These are phyloP conservation scores for Paracentrotus lividus DNA, from an alignment of 53 echinoderm and acorn worm species.

Conservation along the genomic window DNA sequence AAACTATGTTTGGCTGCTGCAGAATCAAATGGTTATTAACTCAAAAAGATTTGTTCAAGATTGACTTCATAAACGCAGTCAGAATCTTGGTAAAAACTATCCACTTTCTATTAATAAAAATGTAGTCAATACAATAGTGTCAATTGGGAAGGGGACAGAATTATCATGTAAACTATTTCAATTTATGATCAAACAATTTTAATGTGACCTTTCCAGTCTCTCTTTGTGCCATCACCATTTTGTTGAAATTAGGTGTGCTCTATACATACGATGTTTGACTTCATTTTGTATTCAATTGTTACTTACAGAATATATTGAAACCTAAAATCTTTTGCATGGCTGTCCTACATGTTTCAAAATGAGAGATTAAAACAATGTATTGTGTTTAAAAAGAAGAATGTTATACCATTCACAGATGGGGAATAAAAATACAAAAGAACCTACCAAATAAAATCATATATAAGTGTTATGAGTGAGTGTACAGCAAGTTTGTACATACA, in stretches of 20 bases:
- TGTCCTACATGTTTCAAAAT: not conserved
- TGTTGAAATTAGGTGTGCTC: slow-evolving; percentile 10
- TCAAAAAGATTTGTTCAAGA: too few relatives aligned
- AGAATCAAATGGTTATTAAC: too few relatives aligned
- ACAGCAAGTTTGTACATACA: slow-evolving; percentile 51
- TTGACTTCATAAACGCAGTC: too few relatives aligned
- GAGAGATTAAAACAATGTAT: not conserved
- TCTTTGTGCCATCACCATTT: slow-evolving; percentile 8
- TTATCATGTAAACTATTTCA: not conserved
- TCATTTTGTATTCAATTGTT: slow-evolving; percentile 47
- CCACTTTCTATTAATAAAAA: too few relatives aligned
- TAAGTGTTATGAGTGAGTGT: not conserved
- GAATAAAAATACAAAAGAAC: not conserved
- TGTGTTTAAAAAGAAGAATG: not conserved
- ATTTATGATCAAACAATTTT: not conserved
- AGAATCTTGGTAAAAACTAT: too few relatives aligned
- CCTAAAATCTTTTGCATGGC: not conserved
- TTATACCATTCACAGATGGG: not conserved
- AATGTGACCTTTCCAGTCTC: not conserved
- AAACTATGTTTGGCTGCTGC: too few relatives aligned
- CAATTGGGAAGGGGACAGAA: not conserved
- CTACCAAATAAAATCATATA: slow-evolving; percentile 36
- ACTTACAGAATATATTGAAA: not conserved
- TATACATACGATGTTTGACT: slow-evolving; percentile 34
- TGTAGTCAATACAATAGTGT: too few relatives aligned